Conservation (phyloP, 2,888 invertebrate species). For the Ennomos erosarius region DNA sequence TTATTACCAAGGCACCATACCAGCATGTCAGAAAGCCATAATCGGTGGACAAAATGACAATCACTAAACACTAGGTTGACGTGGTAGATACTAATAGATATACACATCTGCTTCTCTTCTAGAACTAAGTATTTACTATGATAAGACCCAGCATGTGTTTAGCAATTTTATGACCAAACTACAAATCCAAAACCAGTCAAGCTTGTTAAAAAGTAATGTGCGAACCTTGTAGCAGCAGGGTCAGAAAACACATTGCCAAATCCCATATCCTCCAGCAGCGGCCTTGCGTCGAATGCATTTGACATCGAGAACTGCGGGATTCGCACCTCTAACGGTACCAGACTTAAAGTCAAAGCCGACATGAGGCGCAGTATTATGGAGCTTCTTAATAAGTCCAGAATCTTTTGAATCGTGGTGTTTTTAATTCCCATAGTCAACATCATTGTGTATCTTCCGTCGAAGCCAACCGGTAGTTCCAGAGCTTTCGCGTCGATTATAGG, state of each 20-base stretch:
- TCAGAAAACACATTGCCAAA: slow-evolving; percentile 16
- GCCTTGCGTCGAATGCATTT: slow-evolving; percentile 16
- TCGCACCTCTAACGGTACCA: slow-evolving; percentile 30
- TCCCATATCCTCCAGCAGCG: slow-evolving; percentile 15
- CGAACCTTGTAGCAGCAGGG: slow-evolving; percentile 28
- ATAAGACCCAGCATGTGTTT: too few relatives aligned
- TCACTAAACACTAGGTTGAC: too few relatives aligned
- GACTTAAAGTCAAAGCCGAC: slow-evolving; percentile 23
- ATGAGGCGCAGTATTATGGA: slow-evolving; percentile 7
- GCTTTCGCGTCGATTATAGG: slow-evolving; percentile 47
- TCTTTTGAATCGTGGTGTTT: slow-evolving; percentile 20
- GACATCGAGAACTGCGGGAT: slow-evolving; percentile 30
- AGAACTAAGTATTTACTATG: too few relatives aligned
- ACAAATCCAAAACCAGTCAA: too few relatives aligned
- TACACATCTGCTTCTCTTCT: too few relatives aligned
- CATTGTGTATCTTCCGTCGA: slow-evolving; percentile 47
- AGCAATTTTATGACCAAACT: too few relatives aligned
- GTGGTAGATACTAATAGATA: too few relatives aligned
- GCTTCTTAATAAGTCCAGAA: neutral
- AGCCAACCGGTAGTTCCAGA: slow-evolving; percentile 52
- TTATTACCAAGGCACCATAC: too few relatives aligned
- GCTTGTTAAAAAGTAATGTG: neutral
- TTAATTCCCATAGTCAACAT: slow-evolving; percentile 41
- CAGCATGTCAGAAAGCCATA: too few relatives aligned
- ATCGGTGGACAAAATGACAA: too few relatives aligned